Evolutionary conservation across 2,113 vertebrate species (phyloP), one percentile per base, ranked within the genome.

Genomic region (Petaurus breviceps): DNA sequence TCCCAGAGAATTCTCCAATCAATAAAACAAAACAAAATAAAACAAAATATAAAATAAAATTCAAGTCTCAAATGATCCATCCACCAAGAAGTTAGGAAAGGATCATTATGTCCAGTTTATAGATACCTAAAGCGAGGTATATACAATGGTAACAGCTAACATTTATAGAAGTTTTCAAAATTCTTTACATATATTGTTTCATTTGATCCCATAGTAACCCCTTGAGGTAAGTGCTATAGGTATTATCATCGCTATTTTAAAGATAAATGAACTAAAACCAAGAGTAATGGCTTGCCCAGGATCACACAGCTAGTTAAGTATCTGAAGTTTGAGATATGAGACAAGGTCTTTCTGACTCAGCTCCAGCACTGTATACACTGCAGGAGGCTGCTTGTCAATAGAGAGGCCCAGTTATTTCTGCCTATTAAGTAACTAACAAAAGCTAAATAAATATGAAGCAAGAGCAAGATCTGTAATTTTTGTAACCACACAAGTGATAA

Each of bases 71-170:
- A 90, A 46, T 31, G 61, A 96, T 93, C 43, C 46, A 37, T 49
- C 84, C 51, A 89, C 24, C 51, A 90, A 93, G 94, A 77, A 57
- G 7, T 57, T 95, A 26, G 24, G 43, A 57, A 90, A 37, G 49
- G 53, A 93, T 89, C 55, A 52, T 90, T 31, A 28, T 49, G 51
- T 68, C 28, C 93, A 93, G 26, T 92, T 94, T 91, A 50, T 54
- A 77, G 92, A 96, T n/a, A 93, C 55, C 91, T 96, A 50, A 97
- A 93, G 51, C 43, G 26, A 84, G 43, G 68, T 28, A 53, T 91
- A 91, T 2, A 68, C 37, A 68, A 68, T 31, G 28, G 28, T 37
- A 84, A 84, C 7, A 84, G 2, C 37, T 77, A 7, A 77, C 14
- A 77, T 77, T n/a, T 23, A 84, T 22, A 43, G 16, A n/a, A 77